Percentiles rank a stretch among this genome's conserved stretches.
These are phyloP conservation scores for Lacanobia wlatinum DNA, from an alignment of 2,888 invertebrate genomes.

Conservation along the genomic window DNA sequence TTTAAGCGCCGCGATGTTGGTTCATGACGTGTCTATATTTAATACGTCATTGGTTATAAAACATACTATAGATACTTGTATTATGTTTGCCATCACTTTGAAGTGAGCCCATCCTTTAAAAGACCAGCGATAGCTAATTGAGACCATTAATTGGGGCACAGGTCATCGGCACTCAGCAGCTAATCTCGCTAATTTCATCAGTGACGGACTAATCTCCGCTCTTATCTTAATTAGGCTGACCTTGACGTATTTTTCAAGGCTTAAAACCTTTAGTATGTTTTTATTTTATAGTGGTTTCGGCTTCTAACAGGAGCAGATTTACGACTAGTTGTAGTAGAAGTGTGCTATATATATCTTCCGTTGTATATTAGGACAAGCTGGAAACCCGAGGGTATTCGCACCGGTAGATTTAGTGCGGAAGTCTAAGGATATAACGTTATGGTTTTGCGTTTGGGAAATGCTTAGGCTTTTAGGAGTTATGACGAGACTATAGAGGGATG, in stretches of 20 bases:
- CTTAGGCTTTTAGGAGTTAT: not conserved
- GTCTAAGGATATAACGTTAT: slow-evolving; percentile 11
- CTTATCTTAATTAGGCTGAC: slow-evolving; percentile 71
- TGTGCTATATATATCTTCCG: slow-evolving; percentile 2
- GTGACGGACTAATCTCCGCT: slow-evolving; percentile 67
- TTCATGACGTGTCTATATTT: too few relatives aligned
- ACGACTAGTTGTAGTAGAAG: not conserved
- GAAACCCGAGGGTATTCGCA: not conserved
- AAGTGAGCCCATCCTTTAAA: slow-evolving; percentile 37
- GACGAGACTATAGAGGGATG: not conserved
- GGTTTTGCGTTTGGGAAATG: not conserved
- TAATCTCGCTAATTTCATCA: slow-evolving; percentile 75
- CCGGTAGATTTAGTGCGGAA: slow-evolving; percentile 14
- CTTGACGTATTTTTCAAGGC: slow-evolving; percentile 58
- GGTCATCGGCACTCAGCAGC: slow-evolving; percentile 67
- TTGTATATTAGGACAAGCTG: not conserved
- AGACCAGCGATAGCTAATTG: slow-evolving; percentile 34
- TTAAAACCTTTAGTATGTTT: slow-evolving; percentile 16
- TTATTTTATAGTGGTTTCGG: slow-evolving; percentile 6
- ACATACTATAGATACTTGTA: not conserved
- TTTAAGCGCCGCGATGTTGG: too few relatives aligned
- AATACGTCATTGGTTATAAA: too few relatives aligned
- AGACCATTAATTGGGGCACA: slow-evolving; percentile 60
- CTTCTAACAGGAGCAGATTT: slow-evolving; percentile 8
- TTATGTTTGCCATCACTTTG: slow-evolving; percentile 41